Conservation (phyloP, 1,140 invertebrate species). For the Aporrectodea caliginosa region DNA sequence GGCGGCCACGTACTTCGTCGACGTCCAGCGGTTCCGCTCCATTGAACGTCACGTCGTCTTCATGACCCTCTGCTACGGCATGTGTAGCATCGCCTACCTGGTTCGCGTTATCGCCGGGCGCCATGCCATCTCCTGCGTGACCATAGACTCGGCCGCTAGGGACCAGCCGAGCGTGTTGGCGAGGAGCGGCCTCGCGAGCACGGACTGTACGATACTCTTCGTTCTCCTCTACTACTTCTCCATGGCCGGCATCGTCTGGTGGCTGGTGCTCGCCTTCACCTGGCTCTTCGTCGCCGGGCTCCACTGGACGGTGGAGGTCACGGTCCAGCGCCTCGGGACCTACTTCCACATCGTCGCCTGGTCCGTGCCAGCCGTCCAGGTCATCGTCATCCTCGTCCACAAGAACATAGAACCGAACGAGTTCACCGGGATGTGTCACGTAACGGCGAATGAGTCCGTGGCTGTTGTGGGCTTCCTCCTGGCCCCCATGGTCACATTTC, state of each 20-base stretch:
- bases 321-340: constrained; percentile 74
- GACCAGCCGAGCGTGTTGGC: constrained; percentile 55
- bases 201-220: constrained; percentile 78
- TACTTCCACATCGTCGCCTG: constrained; percentile 79
- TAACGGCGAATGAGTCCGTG: constrained; percentile 76
- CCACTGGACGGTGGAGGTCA: constrained; percentile 78
- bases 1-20: constrained; percentile 57
- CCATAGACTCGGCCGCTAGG: constrained; percentile 53
- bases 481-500: constrained; percentile 57
- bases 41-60: constrained; percentile 97
- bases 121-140: constrained; percentile 59
- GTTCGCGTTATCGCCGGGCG: constrained; percentile 69
- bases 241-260: constrained; percentile 80
- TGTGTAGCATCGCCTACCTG: constrained; percentile 88
- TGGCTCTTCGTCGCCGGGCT: constrained; percentile 78
- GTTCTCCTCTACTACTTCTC: constrained; percentile 85
- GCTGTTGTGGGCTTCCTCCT: constrained; percentile 62
- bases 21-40: constrained; percentile 83
- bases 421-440: constrained; percentile 81
- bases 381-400: constrained; percentile 81
- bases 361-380: constrained; percentile 78
- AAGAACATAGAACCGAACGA: constrained; percentile 68
- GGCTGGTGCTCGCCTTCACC: constrained; percentile 71
- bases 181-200: constrained; percentile 76
- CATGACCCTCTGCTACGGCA: constrained; percentile 89